Conservation (phyloP, 2,113 vertebrate genomes). For the Myotis davidii region DNA sequence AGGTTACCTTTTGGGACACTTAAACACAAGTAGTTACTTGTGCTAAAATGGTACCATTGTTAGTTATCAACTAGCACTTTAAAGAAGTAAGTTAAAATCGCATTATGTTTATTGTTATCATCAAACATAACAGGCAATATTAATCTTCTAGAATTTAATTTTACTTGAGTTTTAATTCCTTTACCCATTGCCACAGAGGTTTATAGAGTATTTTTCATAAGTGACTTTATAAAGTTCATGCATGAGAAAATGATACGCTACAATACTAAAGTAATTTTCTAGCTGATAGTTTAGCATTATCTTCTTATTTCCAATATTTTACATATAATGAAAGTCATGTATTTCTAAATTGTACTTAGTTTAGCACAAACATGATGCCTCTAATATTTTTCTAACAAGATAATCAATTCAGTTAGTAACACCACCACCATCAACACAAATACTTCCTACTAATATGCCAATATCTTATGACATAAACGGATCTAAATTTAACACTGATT, state of each 20-base stretch:
- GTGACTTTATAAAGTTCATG: constrained; percentile 79
- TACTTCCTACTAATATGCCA: not conserved
- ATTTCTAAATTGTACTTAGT: constrained; percentile 69
- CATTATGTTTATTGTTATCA: constrained; percentile 82
- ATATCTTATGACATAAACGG: not conserved
- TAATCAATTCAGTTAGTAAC: constrained; percentile 29
- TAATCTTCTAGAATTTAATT: constrained; percentile 84
- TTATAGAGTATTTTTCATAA: constrained; percentile 75
- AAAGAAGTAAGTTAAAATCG: constrained; percentile 80
- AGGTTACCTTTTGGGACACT: constrained; percentile 66
- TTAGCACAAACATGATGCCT: constrained; percentile 71
- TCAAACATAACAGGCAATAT: constrained; percentile 81
- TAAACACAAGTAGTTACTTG: constrained; percentile 71
- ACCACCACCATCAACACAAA: not conserved
- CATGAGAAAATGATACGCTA: constrained; percentile 72
- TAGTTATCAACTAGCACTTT: constrained; percentile 79
- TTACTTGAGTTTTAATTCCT: constrained; percentile 82
- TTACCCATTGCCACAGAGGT: constrained; percentile 75
- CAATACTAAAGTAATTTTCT: constrained; percentile 80
- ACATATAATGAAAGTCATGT: constrained; percentile 61
- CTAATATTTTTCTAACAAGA: constrained; percentile 51
- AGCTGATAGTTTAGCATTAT: constrained; percentile 77
- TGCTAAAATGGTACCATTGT: constrained; percentile 70
- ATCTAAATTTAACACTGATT: constrained; percentile 31
- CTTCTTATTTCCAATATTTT: constrained; percentile 79